Conservation (phyloP, 2,797 vertebrate species). For the Tachyglossus aculeatus region DNA sequence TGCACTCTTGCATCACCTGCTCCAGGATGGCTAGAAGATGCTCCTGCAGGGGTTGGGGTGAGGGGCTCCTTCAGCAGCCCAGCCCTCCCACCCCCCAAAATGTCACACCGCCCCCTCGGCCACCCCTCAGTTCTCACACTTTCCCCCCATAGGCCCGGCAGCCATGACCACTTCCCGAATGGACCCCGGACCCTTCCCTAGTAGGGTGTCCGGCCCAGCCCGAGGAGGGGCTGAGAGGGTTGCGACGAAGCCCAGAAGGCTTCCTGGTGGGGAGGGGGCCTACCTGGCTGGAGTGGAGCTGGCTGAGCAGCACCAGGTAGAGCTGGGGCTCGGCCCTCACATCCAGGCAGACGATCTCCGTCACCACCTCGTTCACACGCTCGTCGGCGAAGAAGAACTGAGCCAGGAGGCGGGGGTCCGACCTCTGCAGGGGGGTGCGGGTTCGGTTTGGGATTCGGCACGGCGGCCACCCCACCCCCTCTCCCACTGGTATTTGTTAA, state of each 20-base stretch:
- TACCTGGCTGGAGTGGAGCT: constrained; percentile 76
- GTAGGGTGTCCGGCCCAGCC: fast-evolving
- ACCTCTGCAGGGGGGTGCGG: constrained; percentile 58
- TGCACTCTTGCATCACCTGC: constrained; percentile 74
- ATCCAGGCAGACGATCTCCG: constrained; percentile 69
- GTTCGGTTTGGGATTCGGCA: not conserved
- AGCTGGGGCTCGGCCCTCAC: constrained; percentile 71
- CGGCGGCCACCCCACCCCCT: not conserved
- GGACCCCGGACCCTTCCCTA: not conserved
- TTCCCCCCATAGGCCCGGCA: not conserved
- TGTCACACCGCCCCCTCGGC: not conserved
- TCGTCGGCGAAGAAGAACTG: constrained; percentile 76
- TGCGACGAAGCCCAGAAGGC: not conserved
- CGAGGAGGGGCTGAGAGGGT: not conserved
- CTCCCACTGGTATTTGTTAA: too few relatives aligned
- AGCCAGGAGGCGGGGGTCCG: constrained; percentile 71
- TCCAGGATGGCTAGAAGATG: constrained; percentile 70
- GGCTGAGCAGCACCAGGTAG: constrained; percentile 73
- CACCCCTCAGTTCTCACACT: not conserved
- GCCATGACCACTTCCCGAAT: too few relatives aligned
- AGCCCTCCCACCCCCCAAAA: too few relatives aligned
- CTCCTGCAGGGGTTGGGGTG: constrained; percentile 56
- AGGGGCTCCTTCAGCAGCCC: not conserved
- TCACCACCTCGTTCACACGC: constrained; percentile 65
- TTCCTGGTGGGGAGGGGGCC: not conserved